Conservation (phyloP, 2,888 invertebrate genomes). For the Pyrrhia umbra region DNA sequence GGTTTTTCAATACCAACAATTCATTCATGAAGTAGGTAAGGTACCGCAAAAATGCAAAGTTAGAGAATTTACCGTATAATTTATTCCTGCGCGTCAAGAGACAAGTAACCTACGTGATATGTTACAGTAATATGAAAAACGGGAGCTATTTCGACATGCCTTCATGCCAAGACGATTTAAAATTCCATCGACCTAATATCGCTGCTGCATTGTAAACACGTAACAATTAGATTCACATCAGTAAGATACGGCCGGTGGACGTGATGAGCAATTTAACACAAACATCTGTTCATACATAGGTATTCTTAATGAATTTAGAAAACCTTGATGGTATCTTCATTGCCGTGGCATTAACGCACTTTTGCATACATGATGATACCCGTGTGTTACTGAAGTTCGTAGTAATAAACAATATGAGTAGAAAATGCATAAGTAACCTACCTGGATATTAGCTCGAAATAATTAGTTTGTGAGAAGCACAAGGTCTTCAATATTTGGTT, state of each 20-base stretch:
- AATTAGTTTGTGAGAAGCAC: not conserved
- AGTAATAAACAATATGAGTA: conserved; percentile 10
- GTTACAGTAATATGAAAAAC: conserved; percentile 72
- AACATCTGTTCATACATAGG: conserved; percentile 67
- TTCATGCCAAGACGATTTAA: conserved; percentile 71
- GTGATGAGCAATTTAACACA: conserved; percentile 73
- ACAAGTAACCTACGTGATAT: conserved; percentile 72
- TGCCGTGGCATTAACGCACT: conserved; percentile 59
- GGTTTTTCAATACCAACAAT: conserved; percentile 51
- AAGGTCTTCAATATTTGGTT: conserved; percentile 23
- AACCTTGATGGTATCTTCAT: conserved; percentile 65
- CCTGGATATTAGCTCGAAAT: not conserved
- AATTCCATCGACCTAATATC: conserved; percentile 76
- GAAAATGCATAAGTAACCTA: conserved; percentile 8
- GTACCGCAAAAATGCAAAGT: conserved; percentile 65
- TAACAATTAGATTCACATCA: conserved; percentile 77
- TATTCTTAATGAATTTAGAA: conserved; percentile 69
- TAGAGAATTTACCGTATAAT: conserved; percentile 69
- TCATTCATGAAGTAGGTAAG: conserved; percentile 50
- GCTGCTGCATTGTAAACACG: conserved; percentile 74
- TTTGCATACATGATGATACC: conserved; percentile 33
- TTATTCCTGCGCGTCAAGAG: conserved; percentile 71
- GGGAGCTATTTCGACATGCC: conserved; percentile 70
- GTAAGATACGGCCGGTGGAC: conserved; percentile 64
- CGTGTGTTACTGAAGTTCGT: conserved; percentile 1